Percentiles rank a stretch among this genome's conserved stretches.
phyloP scores from a whole-genome alignment of 2,113 vertebrate genomes.

The Carlito syrichta region DNA sequence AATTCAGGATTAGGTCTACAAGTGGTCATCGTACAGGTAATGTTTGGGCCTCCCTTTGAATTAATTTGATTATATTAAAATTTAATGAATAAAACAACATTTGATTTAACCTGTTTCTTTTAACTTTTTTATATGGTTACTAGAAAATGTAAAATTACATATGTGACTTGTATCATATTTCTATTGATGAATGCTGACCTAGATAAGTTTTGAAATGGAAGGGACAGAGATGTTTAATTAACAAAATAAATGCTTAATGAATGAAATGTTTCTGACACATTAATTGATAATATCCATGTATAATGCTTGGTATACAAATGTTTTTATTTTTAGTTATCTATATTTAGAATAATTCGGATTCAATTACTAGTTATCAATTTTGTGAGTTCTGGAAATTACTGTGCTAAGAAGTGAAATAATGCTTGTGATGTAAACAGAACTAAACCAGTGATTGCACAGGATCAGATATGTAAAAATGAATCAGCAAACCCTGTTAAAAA shows the following conservation, averaged over 20 bases:
- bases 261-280: background rate
- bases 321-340: background rate
- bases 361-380: slow-evolving; percentile 1
- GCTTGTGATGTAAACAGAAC: background rate
- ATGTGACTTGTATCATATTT: background rate
- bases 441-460: background rate
- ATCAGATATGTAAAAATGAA: slow-evolving; percentile 19
- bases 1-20: no score
- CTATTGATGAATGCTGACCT: background rate
- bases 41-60: no score
- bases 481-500: background rate
- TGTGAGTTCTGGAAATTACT: background rate
- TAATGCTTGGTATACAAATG: background rate
- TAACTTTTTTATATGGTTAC: background rate
- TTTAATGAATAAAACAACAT: no score
- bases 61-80: background rate
- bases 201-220: background rate
- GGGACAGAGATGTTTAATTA: background rate
- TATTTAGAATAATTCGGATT: slow-evolving; percentile 23
- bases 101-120: slow-evolving; percentile 1
- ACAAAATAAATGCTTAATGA: slow-evolving; percentile 25
- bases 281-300: background rate
- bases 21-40: no score
- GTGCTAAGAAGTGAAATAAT: slow-evolving; percentile 32
- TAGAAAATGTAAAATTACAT: slow-evolving; percentile 4